Base-by-base conservation (phyloP, 2,888 invertebrate genomes). In the Phaonia tiefii region DNA sequence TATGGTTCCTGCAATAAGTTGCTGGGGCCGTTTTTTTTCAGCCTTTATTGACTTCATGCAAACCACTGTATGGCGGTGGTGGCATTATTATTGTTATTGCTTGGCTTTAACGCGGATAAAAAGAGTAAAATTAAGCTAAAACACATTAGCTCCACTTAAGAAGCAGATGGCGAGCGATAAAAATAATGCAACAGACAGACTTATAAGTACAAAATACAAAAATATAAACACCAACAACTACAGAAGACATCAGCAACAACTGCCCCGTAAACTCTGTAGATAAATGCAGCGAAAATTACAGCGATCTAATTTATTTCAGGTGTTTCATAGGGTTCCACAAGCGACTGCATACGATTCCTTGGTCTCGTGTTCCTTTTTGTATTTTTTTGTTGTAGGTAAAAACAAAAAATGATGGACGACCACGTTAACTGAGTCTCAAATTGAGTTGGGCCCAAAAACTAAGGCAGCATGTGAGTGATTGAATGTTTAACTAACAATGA, bases 281-380 rank as follows among this genome's bases (percentile, higher is more conserved):
- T 46, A 56, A 44, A 63, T 69, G 22, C 26, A 75, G 72, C 76
- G 82, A 82, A 79, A 82, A 82, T 82, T 77, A 67, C 77, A 79
- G 60, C 82, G 82, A 82, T 82, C 82, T 82, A 82, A 82, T 82
- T 82, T 80, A 51, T 66, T 79, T 82, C 82, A 82, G 82, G 82
- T 82, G 82, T 82, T 82, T 82, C 72, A 44, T 78, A 81, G 75
- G 78, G 78, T 75, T 81, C 63, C 63, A 63, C 39, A n/a, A n/a
- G n/a, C n/a, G n/a, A n/a, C n/a, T n/a, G 39, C 60, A 17, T 17
- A 60, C 39, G 10, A 60, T 25, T 37, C 17, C 17, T 51, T 22
- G 4, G 11, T 3, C 20, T 22, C 22, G 17, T 65, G 13, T 56
- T 39, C 0, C 26, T 31, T 49, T 54, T 10, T 67, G 37, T 20